Base-by-base conservation (phyloP, 2,888 invertebrate species). In the Meteorus colon region DNA sequence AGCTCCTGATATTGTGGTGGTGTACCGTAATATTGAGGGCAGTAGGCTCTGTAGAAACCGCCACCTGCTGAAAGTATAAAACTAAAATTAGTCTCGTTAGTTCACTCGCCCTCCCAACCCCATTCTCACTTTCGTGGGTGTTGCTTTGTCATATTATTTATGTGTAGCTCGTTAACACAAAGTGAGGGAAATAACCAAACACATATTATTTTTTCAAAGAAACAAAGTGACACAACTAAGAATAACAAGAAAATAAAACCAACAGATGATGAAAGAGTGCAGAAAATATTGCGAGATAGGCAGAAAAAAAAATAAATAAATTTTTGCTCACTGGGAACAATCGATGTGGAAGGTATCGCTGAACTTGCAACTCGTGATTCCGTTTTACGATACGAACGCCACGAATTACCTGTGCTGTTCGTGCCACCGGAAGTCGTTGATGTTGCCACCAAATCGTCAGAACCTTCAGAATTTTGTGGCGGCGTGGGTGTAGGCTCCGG, bases 11-110 rank as follows among this genome's bases (percentile, higher is more conserved):
- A 89, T 82, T 88, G 89, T 59, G 90, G 92, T 85, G 90, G 89
- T 72, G 91, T 90, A 70, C 90, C 89, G 79, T 91, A 91, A 84
- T 91, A 91, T 83, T 91, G 91, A 82, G 91, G 91, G 75, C 89
- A 89, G 83, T 89, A 89, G 77, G 88, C 84, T 79, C 89, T 86
- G 82, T 88, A 89, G 81, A 89, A 89, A 76, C 87, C 86, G 78
- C 86, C 87, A 75, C 85, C 86, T 82, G 88, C 88, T 89, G 82
- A 41, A 82, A 83, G 59, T 76, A 41, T 12, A 75, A 62, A 62
- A 60, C 62, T 51, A 66, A 62, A 51, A 63, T 63, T 62, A 69
- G 59, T 73, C 27, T 73, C 55, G n/a, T 65, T 63, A 73, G 60
- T 37, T 19, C 29, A 48, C n/a, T 29, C 29, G 29, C 27, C 29